phyloP scores from a whole-genome alignment of 1,140 invertebrate species.

The Ostrea denselamellosa region DNA sequence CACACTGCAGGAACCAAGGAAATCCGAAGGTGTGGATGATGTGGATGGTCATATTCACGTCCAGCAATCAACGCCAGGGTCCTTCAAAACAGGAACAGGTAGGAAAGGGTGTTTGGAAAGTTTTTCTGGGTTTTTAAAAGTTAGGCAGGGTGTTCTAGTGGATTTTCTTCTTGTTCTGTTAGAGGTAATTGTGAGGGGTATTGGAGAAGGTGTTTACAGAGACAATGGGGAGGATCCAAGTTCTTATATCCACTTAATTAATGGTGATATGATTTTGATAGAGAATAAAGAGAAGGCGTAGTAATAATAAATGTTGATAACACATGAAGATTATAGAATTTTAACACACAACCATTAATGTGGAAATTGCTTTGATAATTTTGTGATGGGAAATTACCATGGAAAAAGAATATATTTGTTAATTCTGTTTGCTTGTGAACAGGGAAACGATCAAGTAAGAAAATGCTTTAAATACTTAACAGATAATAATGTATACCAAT shows the following conservation, averaged over 20 bases:
- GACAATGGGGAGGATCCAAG: not conserved
- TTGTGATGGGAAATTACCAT: no score
- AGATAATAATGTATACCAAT: not conserved
- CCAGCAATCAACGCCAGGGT: constrained; percentile 59
- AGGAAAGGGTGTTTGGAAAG: not conserved
- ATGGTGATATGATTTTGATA: not conserved
- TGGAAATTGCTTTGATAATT: no score
- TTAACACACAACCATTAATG: no score
- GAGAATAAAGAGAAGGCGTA: not conserved
- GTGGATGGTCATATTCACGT: constrained; percentile 47
- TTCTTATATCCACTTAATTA: not conserved
- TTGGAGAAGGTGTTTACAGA: not conserved
- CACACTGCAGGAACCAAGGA: constrained; percentile 59
- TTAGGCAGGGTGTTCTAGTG: not conserved
- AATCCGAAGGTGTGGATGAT: constrained; percentile 45
- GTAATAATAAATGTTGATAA: not conserved
- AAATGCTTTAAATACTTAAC: not conserved
- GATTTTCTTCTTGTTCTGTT: not conserved
- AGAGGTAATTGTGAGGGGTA: not conserved
- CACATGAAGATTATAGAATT: not conserved
- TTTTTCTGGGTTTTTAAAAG: not conserved
- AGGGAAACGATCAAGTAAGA: constrained; percentile 30
- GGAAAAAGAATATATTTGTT: no score
- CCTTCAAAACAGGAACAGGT: constrained; percentile 72
- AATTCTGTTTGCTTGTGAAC: not conserved